A percentile compares a stretch with the other conserved stretches of the same genome.
phyloP scores from a whole-genome alignment of 2,797 vertebrate genomes.

The Ispidina lecontei region DNA sequence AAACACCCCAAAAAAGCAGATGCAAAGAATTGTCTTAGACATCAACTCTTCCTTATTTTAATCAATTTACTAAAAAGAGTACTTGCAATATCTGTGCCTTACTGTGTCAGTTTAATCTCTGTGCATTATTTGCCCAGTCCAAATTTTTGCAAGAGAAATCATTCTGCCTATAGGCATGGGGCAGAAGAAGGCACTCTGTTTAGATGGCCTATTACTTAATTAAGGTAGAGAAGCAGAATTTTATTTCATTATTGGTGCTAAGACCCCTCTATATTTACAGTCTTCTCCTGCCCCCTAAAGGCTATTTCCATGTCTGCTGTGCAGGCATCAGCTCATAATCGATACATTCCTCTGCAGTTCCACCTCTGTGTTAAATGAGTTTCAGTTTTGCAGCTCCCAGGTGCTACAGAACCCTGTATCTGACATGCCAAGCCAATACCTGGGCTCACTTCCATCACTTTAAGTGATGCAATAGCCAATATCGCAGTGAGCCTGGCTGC shows the following conservation, averaged over 20 bases:
- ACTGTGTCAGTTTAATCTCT: constrained; percentile 2
- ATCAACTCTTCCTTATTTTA: background rate
- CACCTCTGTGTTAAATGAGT: constrained; percentile 78
- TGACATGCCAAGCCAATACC: constrained; percentile 82
- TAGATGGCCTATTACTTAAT: constrained; percentile 38
- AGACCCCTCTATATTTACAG: constrained; percentile 82
- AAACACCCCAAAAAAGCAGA: background rate
- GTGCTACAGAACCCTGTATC: constrained; percentile 78
- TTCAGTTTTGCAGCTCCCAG: constrained; percentile 79
- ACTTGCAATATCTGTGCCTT: background rate
- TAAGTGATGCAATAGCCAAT: constrained; percentile 74
- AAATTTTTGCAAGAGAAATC: constrained; percentile 1
- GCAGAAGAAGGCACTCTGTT: constrained; percentile 17
- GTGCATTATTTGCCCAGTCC: background rate
- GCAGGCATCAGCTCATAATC: constrained; percentile 40
- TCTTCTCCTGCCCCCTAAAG: constrained; percentile 99
- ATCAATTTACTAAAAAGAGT: background rate
- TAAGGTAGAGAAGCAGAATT: background rate
- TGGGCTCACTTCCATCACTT: constrained; percentile 80
- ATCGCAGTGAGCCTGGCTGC: constrained; percentile 69
- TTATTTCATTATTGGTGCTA: background rate
- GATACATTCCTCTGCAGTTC: constrained; percentile 47
- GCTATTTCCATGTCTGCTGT: constrained; percentile 79
- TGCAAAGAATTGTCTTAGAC: background rate
- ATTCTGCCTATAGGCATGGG: background rate